Percentiles rank a stretch among this genome's conserved stretches.
These are phyloP conservation scores for Percina caprodes DNA, from an alignment of 2,113 vertebrate genomes.

Conservation along the genomic window DNA sequence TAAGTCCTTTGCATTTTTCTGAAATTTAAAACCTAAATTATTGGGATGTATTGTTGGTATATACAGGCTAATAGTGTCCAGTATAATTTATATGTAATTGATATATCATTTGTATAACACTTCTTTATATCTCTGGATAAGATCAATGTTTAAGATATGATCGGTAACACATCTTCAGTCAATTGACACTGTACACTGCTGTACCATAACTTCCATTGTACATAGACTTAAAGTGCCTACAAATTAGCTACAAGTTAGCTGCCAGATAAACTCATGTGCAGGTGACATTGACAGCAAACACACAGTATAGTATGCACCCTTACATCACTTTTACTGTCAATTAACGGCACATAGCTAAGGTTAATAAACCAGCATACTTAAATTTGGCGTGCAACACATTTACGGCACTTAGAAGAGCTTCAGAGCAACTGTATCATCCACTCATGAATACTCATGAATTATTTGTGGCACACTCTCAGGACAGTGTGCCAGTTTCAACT, in stretches of 20 bases:
- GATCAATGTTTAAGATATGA: no score
- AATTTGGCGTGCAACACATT: slow-evolving; percentile 1
- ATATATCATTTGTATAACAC: no score
- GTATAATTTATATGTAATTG: no score
- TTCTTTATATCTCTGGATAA: no score
- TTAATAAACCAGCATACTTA: slow-evolving; percentile 11
- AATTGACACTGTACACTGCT: not conserved
- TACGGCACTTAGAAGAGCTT: not conserved
- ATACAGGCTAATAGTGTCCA: no score
- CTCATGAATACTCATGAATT: slow-evolving; percentile 38
- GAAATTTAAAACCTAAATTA: no score
- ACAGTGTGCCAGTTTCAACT: slow-evolving; percentile 27
- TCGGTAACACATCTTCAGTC: not conserved
- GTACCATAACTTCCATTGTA: not conserved
- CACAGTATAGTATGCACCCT: not conserved
- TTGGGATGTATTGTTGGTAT: no score
- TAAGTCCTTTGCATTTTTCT: no score
- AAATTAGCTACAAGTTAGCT: not conserved
- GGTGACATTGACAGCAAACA: slow-evolving; percentile 21
- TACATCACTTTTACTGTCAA: slow-evolving; percentile 26
- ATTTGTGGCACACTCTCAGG: slow-evolving; percentile 37
- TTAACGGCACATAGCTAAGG: slow-evolving; percentile 3
- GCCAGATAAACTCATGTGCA: not conserved
- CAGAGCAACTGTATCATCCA: slow-evolving; percentile 1
- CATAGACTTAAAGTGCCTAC: not conserved